These are phyloP conservation scores for Ceratosolen solmsi DNA, from an alignment of 1,140 invertebrate genomes.

Conservation along the genomic window DNA sequence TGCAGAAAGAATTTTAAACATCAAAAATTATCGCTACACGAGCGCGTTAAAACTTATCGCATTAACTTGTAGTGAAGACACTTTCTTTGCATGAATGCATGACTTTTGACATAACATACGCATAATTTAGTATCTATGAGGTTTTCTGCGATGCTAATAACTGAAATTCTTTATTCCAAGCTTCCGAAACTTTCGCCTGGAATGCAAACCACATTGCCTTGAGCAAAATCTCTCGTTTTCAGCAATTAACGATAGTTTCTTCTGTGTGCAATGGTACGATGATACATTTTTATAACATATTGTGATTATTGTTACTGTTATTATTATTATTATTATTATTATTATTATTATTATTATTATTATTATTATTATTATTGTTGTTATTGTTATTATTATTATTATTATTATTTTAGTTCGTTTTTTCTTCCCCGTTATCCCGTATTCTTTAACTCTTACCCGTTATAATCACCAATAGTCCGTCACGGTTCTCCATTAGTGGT, in stretches of 20 bases:
- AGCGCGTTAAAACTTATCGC: neutral
- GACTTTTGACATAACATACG: neutral
- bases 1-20: neutral
- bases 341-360: too few species aligned
- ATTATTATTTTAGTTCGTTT: too few species aligned
- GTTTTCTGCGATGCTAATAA: conserved; percentile 25
- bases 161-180: conserved; percentile 60
- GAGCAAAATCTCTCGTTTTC: conserved; percentile 66
- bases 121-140: neutral
- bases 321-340: too few species aligned
- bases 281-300: conserved; percentile 47
- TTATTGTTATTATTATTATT: too few species aligned
- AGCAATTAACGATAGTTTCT: conserved; percentile 66
- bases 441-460: neutral
- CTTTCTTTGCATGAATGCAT: conserved; percentile 44
- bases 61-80: neutral
- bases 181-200: conserved; percentile 66
- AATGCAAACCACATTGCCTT: conserved; percentile 69
- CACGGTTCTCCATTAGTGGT: neutral
- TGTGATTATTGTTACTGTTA: neutral
- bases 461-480: neutral
- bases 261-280: conserved; percentile 65
- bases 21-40: conserved; percentile 1
- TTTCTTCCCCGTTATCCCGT: neutral
- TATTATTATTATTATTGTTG: too few species aligned